These are phyloP conservation scores for Girardinus metallicus DNA, from an alignment of 2,797 vertebrate genomes.

Conservation along the genomic window DNA sequence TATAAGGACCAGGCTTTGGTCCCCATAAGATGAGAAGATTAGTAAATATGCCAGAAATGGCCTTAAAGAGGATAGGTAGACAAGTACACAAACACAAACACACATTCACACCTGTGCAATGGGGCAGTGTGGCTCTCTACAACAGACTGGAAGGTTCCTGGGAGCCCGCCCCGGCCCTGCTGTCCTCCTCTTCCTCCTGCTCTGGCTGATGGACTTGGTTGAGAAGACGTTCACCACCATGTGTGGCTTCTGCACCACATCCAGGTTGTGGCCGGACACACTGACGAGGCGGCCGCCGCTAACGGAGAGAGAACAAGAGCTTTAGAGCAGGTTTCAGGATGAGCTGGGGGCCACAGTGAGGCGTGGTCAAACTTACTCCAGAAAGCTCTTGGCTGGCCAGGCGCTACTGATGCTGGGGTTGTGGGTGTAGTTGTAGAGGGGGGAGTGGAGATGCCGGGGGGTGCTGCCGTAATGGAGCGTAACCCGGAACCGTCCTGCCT, in stretches of 20 bases:
- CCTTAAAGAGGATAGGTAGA: too few species aligned
- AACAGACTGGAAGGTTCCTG: conserved; percentile 73
- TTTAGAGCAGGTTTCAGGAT: too few species aligned
- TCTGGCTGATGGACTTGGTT: conserved; percentile 54
- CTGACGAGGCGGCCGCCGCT: conserved; percentile 91
- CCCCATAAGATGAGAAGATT: too few species aligned
- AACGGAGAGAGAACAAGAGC: conserved; percentile 20
- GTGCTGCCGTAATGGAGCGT: conserved; percentile 86
- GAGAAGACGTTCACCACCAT: conserved; percentile 87
- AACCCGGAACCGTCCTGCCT: conserved; percentile 82
- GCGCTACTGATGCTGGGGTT: conserved; percentile 92
- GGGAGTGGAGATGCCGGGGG: conserved; percentile 80
- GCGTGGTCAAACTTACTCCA: conserved; percentile 72
- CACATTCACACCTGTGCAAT: conserved; percentile 74
- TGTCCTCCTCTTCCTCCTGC: conserved; percentile 39
- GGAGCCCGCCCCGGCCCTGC: conserved; percentile 37
- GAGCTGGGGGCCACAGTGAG: neutral
- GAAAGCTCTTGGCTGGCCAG: conserved; percentile 89
- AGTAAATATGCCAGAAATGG: too few species aligned
- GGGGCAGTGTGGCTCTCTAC: conserved; percentile 76
- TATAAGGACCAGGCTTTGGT: too few species aligned
- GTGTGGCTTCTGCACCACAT: conserved; percentile 92
- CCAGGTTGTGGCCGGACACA: conserved; percentile 89
- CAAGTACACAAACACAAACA: neutral
- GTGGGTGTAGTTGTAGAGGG: conserved; percentile 86